Evolutionary conservation across 2,797 vertebrate genomes (phyloP).

Genomic region (Semaprochilodus insignis): DNA sequence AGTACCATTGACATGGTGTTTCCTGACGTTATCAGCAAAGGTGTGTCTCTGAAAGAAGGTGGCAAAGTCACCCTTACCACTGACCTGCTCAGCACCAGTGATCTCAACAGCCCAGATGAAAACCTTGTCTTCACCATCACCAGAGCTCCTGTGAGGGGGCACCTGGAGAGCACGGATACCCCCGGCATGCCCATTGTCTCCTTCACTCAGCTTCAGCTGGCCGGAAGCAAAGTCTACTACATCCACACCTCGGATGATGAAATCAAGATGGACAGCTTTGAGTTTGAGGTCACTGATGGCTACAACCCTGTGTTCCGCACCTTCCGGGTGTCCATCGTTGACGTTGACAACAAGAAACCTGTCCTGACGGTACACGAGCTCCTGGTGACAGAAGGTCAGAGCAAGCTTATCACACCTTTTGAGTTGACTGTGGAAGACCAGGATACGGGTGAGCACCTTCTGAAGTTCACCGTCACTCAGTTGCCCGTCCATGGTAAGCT

Average conservation of each 20-base stretch:
- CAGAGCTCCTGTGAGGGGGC: slow-evolving; percentile 88
- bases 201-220: slow-evolving; percentile 92
- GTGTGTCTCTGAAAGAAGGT: slow-evolving; percentile 93
- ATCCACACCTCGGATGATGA: slow-evolving; percentile 94
- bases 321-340: slow-evolving; percentile 91
- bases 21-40: slow-evolving; percentile 95
- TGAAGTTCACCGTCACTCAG: slow-evolving; percentile 89
- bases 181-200: slow-evolving; percentile 86
- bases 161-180: slow-evolving; percentile 90
- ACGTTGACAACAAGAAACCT: slow-evolving; percentile 96
- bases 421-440: slow-evolving; percentile 93
- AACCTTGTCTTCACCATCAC: slow-evolving; percentile 92
- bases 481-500: slow-evolving; percentile 88
- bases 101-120: slow-evolving; percentile 95
- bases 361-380: slow-evolving; percentile 87
- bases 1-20: slow-evolving; percentile 90
- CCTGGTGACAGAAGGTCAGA: slow-evolving; percentile 86
- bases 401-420: slow-evolving; percentile 92
- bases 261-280: slow-evolving; percentile 98
- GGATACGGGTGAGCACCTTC: slow-evolving; percentile 84
- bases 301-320: slow-evolving; percentile 94
- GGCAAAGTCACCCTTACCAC: slow-evolving; percentile 91
- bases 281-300: slow-evolving; percentile 95
- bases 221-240: slow-evolving; percentile 95
- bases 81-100: slow-evolving; percentile 92